Evolutionary conservation across 2,888 invertebrate species (phyloP), one percentile per base, ranked within the genome.

Genomic region (Coelopa pilipes): DNA sequence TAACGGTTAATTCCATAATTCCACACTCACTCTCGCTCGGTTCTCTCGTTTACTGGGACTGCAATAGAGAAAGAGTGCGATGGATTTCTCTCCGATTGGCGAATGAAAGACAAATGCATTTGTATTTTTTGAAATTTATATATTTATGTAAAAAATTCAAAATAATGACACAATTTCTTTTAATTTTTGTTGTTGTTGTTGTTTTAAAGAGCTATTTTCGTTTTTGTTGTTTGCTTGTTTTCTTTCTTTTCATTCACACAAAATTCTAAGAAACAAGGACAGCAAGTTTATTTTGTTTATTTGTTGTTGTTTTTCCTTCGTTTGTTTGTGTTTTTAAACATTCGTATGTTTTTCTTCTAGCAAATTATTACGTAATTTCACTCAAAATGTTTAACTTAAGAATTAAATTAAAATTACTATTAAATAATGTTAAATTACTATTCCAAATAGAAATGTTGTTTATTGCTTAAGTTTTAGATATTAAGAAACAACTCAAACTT

Each of bases 111-210:
- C 53, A 21, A n/a, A 46, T 47, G 12, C 15, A 50, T 15, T 19
- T 98, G 98, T 78, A 96, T 95, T 89, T 71, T 63, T 71, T 71
- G 50, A 17, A 73, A 62, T 68, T 68, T 62, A 69, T 49, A 49
- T 81, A 81, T 81, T 80, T 81, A 80, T 81, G 79, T 83, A 83
- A 82, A 82, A 81, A 82, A 82, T 82, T 82, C 83, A 82, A 71
- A 71, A 71, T 62, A 81, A 83, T 82, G 82, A 81, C 83, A 83
- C 81, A 80, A 78, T 80, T 83, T 79, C 63, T 59, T 50, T 47
- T 73, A 53, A 59, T 67, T 70, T 34, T 34, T 34, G 4, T 34
- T 34, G 34, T 34, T 34, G 34, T 34, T 34, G 34, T 34, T 70
- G 53, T 69, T 76, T 74, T 74, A 47, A 47, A 66, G 65, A 74